These are phyloP conservation scores for Corythornis cristatus DNA, from an alignment of 2,113 vertebrate species.

Conservation along the genomic window DNA sequence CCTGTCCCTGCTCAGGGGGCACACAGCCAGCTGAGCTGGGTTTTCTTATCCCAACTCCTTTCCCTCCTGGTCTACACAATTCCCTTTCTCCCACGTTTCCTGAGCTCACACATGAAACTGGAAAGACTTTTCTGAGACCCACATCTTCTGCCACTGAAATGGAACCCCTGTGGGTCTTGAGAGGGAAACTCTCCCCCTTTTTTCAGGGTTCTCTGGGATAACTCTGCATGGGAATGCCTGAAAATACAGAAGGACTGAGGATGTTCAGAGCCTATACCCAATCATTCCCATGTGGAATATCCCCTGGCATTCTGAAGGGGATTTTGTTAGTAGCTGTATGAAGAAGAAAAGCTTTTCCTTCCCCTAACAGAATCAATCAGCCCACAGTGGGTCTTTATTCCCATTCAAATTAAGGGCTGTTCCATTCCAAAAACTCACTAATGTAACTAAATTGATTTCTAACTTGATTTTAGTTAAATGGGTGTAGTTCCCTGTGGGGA, in stretches of 20 bases:
- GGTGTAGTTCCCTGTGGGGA: constrained; percentile 43
- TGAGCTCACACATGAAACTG: not conserved
- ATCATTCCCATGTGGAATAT: not conserved
- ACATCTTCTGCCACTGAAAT: not conserved
- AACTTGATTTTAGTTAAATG: constrained; percentile 68
- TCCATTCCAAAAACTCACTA: constrained; percentile 52
- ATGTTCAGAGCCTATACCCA: not conserved
- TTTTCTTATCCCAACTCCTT: not conserved
- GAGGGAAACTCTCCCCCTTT: not conserved
- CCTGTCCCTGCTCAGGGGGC: not conserved
- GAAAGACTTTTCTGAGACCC: constrained; percentile 26
- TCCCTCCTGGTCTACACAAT: not conserved
- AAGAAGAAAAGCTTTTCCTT: constrained; percentile 43
- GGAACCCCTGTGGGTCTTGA: not conserved
- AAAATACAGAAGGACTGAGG: not conserved
- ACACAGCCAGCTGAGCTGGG: not conserved
- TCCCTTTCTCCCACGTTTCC: not conserved
- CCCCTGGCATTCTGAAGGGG: not conserved
- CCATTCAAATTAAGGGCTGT: constrained; percentile 59
- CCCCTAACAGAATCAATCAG: constrained; percentile 40
- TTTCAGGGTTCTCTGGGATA: not conserved
- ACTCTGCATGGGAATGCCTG: not conserved
- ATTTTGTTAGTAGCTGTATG: not conserved
- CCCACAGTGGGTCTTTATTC: constrained; percentile 57
- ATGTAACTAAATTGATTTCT: constrained; percentile 66